Evolutionary conservation across 2,797 vertebrate genomes (phyloP), one percentile per base, ranked within the genome.

Genomic region (Enteromius unitaeniatus): DNA sequence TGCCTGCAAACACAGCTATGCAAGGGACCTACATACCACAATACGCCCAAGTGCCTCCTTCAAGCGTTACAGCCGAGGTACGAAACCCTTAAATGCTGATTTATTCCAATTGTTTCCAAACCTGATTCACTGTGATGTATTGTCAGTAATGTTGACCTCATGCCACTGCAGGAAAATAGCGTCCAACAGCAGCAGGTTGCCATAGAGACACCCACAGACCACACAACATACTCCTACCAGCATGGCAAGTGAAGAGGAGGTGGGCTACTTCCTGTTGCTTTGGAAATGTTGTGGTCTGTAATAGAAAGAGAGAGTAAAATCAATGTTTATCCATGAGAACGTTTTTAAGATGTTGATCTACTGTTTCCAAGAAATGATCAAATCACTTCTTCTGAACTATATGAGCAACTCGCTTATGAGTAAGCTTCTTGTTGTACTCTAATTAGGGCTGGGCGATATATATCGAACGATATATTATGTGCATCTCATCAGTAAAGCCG

Each of bases 1-100:
- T 97, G 92, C 96, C 97, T 70, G 90, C 96, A 15, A 94, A 96
- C 81, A 92, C 96, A 78, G 93, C 97, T 89, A 91, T 98, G 95
- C 97, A 96, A 87, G 97, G 97, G 91, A 94, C 97, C 75, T 97
- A 96, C 92, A 92, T 98, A 89, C 95, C 96, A 84, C 97, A 96
- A 91, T 98, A 95, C 91, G 93, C 96, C 68, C 95, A 97, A 88
- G 95, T 97, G 96, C 96, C 97, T 93, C 92, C 96, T 58, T 90
- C 96, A 88, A 95, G 91, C 82, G 94, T 97, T 73, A 94, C 97
- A 75, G 95, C 96, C 1, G 97, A 98, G 96, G 97, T 98, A 93
- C 83, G n/a, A 75, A 58, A 40, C 68, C 28, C 70, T 47, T 53
- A 5, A 26, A 49, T 34, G 31, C 40, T 67, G 14, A 60, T 81